Evolutionary conservation across 2,113 vertebrate genomes (phyloP), one percentile per base, ranked within the genome.

Genomic region (Tragelaphus scriptus): DNA sequence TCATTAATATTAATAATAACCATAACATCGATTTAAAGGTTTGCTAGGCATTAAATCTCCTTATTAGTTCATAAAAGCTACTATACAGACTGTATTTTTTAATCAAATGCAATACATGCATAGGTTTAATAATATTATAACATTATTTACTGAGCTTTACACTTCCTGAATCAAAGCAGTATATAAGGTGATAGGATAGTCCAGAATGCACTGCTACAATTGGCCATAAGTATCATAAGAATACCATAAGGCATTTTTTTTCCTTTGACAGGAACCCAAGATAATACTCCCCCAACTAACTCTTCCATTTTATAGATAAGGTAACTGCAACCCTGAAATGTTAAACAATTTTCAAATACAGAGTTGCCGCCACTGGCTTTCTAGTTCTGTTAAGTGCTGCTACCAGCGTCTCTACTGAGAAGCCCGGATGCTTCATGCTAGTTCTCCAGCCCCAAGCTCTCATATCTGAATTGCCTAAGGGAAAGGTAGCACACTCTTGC

Each of bases 1-100:
- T 95, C 49, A 92, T 94, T 95, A 94, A 97, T 96, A 96, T 98
- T 97, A 98, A 90, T 95, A 89, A 80, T 93, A 55, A 21, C 19
- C 32, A 84, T 95, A 92, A 89, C 36, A 92, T 28, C 71, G 28
- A 97, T 94, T 94, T 94, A 98, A 96, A 88, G 53, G 44, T 81
- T 95, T 95, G 19, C 68, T 85, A n/a, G 12, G 16, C 11, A 97
- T 30, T 96, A 94, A 79, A 79, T 61, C 4, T 79, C 81, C 93
- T 93, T 96, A 96, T 94, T 97, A 61, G 3, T 92, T 82, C 65
- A 94, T 79, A 96, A 90, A 51, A 91, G 12, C 79, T 98, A 85
- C 56, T 84, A 71, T 89, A 44, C 58, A 96, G 61, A 79, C 19
- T 80, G 14, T 59, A 65, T 80, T 97, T 40, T 95, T 40, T 89